A percentile compares a stretch with the other conserved stretches of the same genome.
Conservation (phyloP, 2,113 vertebrate genomes). For the Trochalopteron elliotii region DNA sequence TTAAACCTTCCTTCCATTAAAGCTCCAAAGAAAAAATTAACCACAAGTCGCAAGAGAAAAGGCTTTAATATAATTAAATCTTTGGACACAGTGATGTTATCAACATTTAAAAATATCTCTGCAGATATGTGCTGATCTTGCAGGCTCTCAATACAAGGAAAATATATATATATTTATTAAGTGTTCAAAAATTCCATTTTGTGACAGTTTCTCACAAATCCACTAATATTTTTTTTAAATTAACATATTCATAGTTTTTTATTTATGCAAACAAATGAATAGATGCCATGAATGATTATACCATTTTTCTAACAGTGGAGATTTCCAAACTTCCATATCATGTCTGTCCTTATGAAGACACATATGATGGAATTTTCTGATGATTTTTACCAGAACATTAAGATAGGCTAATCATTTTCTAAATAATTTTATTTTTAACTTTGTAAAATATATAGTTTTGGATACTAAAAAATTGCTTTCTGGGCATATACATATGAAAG, state of each 20-base stretch:
- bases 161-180: background rate
- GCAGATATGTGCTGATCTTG: background rate
- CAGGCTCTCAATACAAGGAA: background rate
- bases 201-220: background rate
- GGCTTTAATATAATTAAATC: background rate
- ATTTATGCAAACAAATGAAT: background rate
- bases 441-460: background rate
- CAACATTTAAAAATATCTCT: background rate
- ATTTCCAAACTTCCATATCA: background rate
- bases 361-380: background rate
- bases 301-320: background rate
- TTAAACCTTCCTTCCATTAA: background rate
- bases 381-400: background rate
- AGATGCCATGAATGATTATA: background rate
- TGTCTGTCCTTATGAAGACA: background rate
- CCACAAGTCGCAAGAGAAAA: background rate
- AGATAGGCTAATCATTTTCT: background rate
- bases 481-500: background rate
- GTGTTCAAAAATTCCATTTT: background rate
- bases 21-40: background rate
- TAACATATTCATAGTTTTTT: background rate
- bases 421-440: background rate
- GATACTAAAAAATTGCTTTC: background rate
- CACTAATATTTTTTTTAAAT: background rate
- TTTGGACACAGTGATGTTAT: background rate